Base-by-base conservation (phyloP, 1,140 invertebrate species). In the Oppia nitens region DNA sequence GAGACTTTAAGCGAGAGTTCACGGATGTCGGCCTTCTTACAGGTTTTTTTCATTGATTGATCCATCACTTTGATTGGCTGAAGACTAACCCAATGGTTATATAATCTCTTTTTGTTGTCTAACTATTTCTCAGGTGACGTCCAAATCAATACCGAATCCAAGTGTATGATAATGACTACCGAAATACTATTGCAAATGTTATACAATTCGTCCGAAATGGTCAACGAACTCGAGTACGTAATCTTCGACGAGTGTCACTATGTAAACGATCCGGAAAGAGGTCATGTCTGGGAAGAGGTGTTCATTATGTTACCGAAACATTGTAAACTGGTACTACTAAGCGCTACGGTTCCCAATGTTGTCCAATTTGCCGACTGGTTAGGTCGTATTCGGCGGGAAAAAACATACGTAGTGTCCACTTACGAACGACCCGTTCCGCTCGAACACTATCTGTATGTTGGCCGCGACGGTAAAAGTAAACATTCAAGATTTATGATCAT, bases 181-280 rank as follows among this genome's bases (percentile, higher is more conserved):
- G 96, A 99, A 78, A 98, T 99, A 68, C 73, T 99, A 17, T 79
- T 91, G 61, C 76, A 64, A 56, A 97, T 98, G 93, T 71, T 98
- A 1, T 98, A 96, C 69, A 88, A 89, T 68, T 91, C 87, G 52
- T 91, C 89, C 57, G 91, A 97, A 68, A 82, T 93, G 55, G 84
- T 96, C 2, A 77, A 90, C 56, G 94, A 98, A 74, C 75, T 99
- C 50, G 94, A 99, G 70, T 98, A 91, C 79, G 95, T 98, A 2
- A 93, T 99, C 66, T 98, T 99, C 71, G 96, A 99, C 73, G 96
- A 99, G 77, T 93, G 98, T 25, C 95, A 99, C 72, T 99, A 98
- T 68, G 91, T 99, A 51, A 99, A 98, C 71, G 89, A 99, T 76
- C 80, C 83, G 53, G 92, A 98, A 80, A 76, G 96, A 64, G 96